Evolutionary conservation across 2,113 vertebrate genomes (phyloP).

Genomic region (Neolamprologus tretocephalus): DNA sequence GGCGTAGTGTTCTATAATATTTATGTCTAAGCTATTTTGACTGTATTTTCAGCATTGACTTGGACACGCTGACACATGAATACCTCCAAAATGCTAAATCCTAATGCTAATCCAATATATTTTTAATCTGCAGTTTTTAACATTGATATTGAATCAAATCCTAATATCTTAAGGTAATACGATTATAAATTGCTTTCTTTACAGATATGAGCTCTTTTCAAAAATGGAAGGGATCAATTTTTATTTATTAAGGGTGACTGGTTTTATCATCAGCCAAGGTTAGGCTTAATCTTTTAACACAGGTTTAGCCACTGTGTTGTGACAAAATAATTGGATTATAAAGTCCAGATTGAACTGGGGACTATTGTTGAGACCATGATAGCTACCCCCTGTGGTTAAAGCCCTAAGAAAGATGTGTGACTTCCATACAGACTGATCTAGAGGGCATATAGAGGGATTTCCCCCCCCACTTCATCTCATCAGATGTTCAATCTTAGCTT

Average conservation of each 20-base stretch:
- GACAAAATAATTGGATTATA: constrained; percentile 61
- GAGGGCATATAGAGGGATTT: constrained; percentile 2
- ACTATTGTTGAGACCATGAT: constrained; percentile 27
- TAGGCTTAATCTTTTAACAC: constrained; percentile 50
- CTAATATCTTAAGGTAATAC: constrained; percentile 43
- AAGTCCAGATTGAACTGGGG: constrained; percentile 35
- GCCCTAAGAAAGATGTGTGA: constrained; percentile 19
- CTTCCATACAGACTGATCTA: constrained; percentile 1
- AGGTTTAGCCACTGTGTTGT: constrained; percentile 48
- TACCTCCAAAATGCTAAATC: constrained; percentile 3
- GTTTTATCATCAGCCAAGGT: constrained; percentile 57
- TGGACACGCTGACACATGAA: constrained; percentile 8
- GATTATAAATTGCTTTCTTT: constrained; percentile 36
- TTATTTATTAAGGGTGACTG: constrained; percentile 22
- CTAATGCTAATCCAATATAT: constrained; percentile 48
- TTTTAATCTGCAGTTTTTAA: constrained; percentile 40
- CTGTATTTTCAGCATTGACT: constrained; percentile 1
- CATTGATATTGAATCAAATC: constrained; percentile 42
- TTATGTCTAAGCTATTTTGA: neutral
- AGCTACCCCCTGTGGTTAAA: constrained; percentile 44
- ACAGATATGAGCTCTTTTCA: constrained; percentile 6
- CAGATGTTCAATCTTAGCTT: constrained; percentile 27
- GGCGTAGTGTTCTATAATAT: neutral
- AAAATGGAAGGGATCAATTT: constrained; percentile 22
- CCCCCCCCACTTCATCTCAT: neutral